phyloP scores from a whole-genome alignment of 2,888 invertebrate genomes.

The Agrotis clavis region DNA sequence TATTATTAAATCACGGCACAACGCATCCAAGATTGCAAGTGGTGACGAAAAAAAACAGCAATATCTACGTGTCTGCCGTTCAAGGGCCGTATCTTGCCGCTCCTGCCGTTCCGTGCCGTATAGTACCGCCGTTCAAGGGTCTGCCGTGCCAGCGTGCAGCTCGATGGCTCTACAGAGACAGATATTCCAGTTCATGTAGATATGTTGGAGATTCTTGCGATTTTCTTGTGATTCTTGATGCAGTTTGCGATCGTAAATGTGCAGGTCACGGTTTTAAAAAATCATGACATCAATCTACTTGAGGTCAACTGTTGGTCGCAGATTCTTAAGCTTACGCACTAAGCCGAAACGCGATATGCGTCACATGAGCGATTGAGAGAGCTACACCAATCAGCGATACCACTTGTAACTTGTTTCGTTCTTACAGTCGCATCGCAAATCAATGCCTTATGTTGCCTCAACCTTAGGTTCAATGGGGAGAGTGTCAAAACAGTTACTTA shows the following conservation, averaged over 20 bases:
- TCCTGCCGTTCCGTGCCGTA: conserved; percentile 23
- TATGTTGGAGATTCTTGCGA: conserved; percentile 33
- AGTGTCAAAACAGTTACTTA: too few species aligned
- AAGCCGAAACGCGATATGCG: too few species aligned
- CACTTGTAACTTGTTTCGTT: too few species aligned
- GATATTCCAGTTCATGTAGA: conserved; percentile 29
- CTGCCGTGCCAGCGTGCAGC: conserved; percentile 38
- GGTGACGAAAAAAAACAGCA: conserved; percentile 47
- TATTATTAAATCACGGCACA: conserved; percentile 32
- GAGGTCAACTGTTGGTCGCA: too few species aligned
- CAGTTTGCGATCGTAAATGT: conserved; percentile 3
- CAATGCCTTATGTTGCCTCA: too few species aligned
- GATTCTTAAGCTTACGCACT: too few species aligned
- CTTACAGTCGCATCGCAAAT: too few species aligned
- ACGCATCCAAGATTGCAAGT: conserved; percentile 29
- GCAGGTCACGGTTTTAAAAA: background rate
- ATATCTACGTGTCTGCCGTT: conserved; percentile 44
- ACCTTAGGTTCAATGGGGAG: too few species aligned
- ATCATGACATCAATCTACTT: too few species aligned
- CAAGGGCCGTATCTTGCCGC: conserved; percentile 46
- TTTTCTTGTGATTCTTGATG: conserved; percentile 22
- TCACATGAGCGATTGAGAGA: too few species aligned
- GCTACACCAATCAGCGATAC: too few species aligned
- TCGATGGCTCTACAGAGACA: conserved; percentile 51
- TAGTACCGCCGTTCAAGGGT: conserved; percentile 43